Evolutionary conservation across 2,888 invertebrate species (phyloP).

Genomic region (Catocala fraxini): DNA sequence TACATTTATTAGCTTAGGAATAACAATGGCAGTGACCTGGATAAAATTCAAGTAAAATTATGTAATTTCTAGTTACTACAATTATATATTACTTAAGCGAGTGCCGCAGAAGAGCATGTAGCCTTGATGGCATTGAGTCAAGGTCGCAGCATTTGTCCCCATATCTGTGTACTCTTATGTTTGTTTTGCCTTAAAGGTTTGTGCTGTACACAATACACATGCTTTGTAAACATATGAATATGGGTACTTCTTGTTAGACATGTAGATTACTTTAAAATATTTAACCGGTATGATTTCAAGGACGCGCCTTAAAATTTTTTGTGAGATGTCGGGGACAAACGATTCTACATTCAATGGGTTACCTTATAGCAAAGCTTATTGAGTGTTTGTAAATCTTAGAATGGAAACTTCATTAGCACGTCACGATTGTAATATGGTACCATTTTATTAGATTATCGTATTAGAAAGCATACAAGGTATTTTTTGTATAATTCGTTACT

Average conservation of each 20-base stretch:
- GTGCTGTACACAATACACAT: conserved; percentile 11
- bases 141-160: conserved; percentile 61
- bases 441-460: no score
- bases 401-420: no score
- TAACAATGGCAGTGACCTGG: neutral
- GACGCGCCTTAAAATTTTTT: neutral
- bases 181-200: conserved; percentile 36
- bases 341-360: no score
- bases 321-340: neutral
- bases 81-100: conserved; percentile 51
- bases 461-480: no score
- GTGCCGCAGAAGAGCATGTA: conserved; percentile 48
- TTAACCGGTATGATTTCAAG: conserved; percentile 1
- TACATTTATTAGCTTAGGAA: neutral
- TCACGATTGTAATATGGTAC: no score
- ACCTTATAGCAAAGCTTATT: no score
- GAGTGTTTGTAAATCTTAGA: no score
- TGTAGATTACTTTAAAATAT: neutral
- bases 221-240: conserved; percentile 16
- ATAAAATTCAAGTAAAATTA: conserved; percentile 31
- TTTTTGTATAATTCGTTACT: no score
- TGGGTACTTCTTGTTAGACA: conserved; percentile 1
- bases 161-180: conserved; percentile 28
- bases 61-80: conserved; percentile 50
- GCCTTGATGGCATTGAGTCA: conserved; percentile 69